Conservation (phyloP, 2,113 vertebrate genomes). For the Sakesphorus luctuosus region DNA sequence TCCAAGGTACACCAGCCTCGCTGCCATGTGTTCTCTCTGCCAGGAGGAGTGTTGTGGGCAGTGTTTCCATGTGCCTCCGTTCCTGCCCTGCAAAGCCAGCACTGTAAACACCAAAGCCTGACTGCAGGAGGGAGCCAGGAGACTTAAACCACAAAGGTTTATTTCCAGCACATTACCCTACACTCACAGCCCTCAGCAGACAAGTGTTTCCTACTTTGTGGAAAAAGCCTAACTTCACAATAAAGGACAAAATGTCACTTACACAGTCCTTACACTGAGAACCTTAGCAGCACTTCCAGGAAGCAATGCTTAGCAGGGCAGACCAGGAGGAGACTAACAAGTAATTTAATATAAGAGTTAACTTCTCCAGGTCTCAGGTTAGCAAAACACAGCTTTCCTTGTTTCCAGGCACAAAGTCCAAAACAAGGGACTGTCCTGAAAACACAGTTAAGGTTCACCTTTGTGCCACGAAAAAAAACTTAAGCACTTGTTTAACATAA, state of each 20-base stretch:
- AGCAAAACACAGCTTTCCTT: not conserved
- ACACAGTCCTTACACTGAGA: not conserved
- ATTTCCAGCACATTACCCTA: not conserved
- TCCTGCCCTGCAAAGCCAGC: not conserved
- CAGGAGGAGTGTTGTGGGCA: rapidly evolving
- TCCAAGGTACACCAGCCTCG: not conserved
- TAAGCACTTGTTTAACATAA: rapidly evolving
- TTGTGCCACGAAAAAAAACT: not conserved
- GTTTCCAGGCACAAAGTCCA: not conserved
- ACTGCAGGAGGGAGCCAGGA: not conserved
- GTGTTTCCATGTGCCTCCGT: rapidly evolving
- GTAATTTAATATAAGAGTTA: not conserved
- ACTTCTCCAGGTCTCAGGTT: not conserved
- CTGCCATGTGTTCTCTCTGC: rapidly evolving
- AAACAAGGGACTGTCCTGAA: not conserved
- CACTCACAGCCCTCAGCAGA: not conserved
- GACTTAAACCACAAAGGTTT: not conserved
- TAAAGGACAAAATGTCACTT: not conserved
- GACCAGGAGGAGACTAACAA: rapidly evolving
- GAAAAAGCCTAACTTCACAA: not conserved
- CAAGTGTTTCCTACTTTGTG: rapidly evolving
- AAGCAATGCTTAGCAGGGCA: not conserved
- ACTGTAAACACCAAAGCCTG: not conserved
- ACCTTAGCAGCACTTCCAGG: not conserved
- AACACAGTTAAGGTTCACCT: not conserved